Percentiles rank a stretch among this genome's conserved stretches.
Evolutionary conservation across 2,113 vertebrate species (phyloP).

Genomic region (Chinchilla lanigera): DNA sequence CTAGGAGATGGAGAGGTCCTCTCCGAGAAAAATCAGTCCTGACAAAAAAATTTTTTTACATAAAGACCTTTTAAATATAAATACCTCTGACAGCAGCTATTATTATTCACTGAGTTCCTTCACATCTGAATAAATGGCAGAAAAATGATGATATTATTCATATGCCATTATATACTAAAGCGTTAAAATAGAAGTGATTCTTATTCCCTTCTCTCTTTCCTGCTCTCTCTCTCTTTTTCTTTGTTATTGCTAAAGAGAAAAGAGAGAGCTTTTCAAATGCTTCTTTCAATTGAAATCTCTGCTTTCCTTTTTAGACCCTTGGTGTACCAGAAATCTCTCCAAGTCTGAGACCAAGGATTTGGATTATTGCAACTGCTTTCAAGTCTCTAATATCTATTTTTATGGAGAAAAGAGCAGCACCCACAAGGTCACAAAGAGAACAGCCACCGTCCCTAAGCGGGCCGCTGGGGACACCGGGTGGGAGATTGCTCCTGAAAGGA

Average conservation of each 20-base stretch:
- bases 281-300: slow-evolving; percentile 77
- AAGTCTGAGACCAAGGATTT: slow-evolving; percentile 70
- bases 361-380: slow-evolving; percentile 56
- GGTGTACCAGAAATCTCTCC: slow-evolving; percentile 72
- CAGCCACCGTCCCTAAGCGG: slow-evolving; percentile 55
- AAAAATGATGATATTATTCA: slow-evolving; percentile 87
- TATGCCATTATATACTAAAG: slow-evolving; percentile 85
- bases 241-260: slow-evolving; percentile 77
- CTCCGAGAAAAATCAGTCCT: slow-evolving; percentile 86
- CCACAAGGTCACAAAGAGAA: background rate
- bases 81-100: slow-evolving; percentile 89
- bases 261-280: slow-evolving; percentile 60
- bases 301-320: slow-evolving; percentile 76
- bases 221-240: slow-evolving; percentile 46
- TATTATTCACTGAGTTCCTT: slow-evolving; percentile 86
- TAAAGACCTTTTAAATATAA: slow-evolving; percentile 90
- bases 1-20: slow-evolving; percentile 88
- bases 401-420: slow-evolving; percentile 36
- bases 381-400: slow-evolving; percentile 47
- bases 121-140: slow-evolving; percentile 86
- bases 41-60: slow-evolving; percentile 85
- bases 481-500: slow-evolving; percentile 75
- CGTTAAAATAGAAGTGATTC: slow-evolving; percentile 82
- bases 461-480: slow-evolving; percentile 78
- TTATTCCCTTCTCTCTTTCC: background rate